Percentiles rank a stretch among this genome's conserved stretches.
Evolutionary conservation across 2,797 vertebrate genomes (phyloP).

Genomic region (Gallirallus australis): DNA sequence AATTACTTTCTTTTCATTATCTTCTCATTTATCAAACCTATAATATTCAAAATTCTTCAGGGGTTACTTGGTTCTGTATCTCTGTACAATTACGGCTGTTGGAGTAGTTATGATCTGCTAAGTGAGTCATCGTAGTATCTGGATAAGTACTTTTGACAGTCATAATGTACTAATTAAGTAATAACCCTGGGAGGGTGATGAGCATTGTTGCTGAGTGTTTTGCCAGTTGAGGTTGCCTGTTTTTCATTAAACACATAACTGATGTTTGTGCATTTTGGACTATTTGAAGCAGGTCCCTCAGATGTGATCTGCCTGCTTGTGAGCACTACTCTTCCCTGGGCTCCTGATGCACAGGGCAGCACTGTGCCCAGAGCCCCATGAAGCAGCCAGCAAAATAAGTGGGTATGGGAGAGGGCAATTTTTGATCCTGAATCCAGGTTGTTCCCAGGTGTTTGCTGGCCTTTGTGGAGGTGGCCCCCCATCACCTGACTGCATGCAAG

Average conservation of each 20-base stretch:
- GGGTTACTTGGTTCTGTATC: background rate
- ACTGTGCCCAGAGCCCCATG: rapidly evolving
- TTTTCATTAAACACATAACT: background rate
- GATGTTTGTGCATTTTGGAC: background rate
- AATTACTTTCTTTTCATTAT: background rate
- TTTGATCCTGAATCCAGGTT: background rate
- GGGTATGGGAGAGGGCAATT: rapidly evolving
- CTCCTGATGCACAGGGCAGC: background rate
- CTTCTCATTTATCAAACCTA: background rate
- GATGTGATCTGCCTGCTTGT: background rate
- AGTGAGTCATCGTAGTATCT: constrained; percentile 1
- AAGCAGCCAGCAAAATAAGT: background rate
- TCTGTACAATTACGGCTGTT: background rate
- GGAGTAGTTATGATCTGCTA: background rate
- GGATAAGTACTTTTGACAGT: constrained; percentile 6
- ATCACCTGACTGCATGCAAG: background rate
- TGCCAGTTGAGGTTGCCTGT: background rate
- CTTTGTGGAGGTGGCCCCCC: background rate
- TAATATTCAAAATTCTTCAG: background rate
- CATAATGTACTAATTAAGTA: background rate
- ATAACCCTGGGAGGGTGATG: background rate
- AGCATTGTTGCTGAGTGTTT: background rate
- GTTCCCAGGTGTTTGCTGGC: background rate
- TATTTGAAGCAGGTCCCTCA: background rate
- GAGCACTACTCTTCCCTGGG: background rate